Evolutionary conservation across 1,140 invertebrate species (phyloP), one percentile per base, ranked within the genome.

Genomic region (Caerostris darwini): DNA sequence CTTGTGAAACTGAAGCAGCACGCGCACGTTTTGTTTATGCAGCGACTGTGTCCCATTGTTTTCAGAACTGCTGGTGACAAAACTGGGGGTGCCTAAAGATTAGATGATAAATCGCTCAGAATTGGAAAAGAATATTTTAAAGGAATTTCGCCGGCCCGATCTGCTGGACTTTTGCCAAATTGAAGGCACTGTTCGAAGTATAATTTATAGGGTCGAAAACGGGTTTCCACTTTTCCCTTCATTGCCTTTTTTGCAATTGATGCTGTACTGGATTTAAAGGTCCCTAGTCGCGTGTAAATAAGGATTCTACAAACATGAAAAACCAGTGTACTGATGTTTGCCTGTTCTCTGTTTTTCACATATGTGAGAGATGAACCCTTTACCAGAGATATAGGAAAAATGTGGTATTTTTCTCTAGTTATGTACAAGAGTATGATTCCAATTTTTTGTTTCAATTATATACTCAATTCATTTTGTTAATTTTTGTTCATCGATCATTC

Each of bases 91-190:
- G 81, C n/a, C 50, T 81, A 85, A 85, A 92, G 90, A 92, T 92
- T 92, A 92, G 81, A 92, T 92, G 90, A 92, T 92, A 92, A 92
- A 92, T 92, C 90, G 90, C 81, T 56, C 19, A 54, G 90, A 92
- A 85, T 92, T 85, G 81, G 90, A 56, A 85, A 92, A 92, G 81
- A 92, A 92, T 85, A 92, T 92, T 92, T 92, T 92, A 85, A 92
- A 92, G 67, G 77, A 85, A 92, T 92, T 85, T 85, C 12, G 19
- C 19, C 34, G 8, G 14, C 53, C 10, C 56, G 14, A 1, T 19
- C 14, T 10, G 19, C 81, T 92, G 81, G 59, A 85, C 56, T 19
- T 56, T 56, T 92, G 90, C 81, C 77, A 92, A 92, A 61, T 85
- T 92, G 54, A 82, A 92, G 59, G 7, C 59, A 34, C n/a, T n/a